Conservation (phyloP, 2,113 vertebrate genomes). For the Meles meles region DNA sequence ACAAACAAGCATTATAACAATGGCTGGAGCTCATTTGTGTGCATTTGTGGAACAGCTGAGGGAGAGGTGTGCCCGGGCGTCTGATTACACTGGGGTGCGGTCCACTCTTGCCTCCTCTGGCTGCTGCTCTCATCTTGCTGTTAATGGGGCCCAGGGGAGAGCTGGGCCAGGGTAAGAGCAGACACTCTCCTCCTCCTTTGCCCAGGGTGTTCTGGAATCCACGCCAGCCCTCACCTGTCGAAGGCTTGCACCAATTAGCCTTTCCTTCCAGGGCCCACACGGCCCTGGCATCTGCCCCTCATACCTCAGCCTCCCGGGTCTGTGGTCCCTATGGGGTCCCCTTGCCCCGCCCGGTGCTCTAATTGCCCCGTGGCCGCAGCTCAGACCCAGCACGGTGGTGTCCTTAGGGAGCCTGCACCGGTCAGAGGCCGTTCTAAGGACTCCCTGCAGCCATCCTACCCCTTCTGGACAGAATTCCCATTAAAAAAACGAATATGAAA, state of each 20-base stretch:
- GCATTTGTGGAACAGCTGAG: neutral
- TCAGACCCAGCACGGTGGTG: neutral
- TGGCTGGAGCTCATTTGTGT: neutral
- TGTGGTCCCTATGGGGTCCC: neutral
- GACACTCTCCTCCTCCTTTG: neutral
- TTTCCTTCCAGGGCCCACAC: neutral
- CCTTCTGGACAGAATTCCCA: neutral
- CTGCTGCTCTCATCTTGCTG: slow-evolving; percentile 4
- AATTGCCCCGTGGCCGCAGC: neutral
- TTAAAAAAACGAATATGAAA: neutral
- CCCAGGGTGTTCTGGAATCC: slow-evolving; percentile 10
- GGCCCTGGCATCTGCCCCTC: neutral
- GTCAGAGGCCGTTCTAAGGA: neutral
- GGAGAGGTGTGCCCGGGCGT: neutral
- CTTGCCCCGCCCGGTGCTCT: neutral
- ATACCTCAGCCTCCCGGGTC: accelerated
- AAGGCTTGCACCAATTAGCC: neutral
- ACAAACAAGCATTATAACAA: neutral
- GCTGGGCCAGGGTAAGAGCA: neutral
- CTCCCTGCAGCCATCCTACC: too few relatives aligned
- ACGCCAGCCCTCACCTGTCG: neutral
- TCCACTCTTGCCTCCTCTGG: neutral
- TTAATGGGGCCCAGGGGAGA: slow-evolving; percentile 41
- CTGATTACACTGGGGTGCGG: neutral
- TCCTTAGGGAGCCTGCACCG: neutral